A percentile compares a stretch with the other conserved stretches of the same genome.
Evolutionary conservation across 1,140 invertebrate genomes (phyloP).

Genomic region (Calliopsis andreniformis): DNA sequence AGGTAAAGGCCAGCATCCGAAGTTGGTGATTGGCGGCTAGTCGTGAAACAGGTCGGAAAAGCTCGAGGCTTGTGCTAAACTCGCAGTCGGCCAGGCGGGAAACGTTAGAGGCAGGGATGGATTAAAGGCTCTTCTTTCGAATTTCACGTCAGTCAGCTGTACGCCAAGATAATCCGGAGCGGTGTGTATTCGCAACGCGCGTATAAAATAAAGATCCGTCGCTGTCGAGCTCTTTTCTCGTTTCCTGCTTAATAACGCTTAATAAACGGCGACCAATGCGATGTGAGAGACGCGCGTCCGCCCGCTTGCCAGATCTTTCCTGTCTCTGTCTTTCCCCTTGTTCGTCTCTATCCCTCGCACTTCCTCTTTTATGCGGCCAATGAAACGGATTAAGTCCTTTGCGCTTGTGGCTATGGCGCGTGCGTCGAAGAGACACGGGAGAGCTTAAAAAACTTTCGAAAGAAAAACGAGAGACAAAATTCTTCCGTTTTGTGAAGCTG

Average conservation of each 20-base stretch:
- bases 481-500: background rate
- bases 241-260: slow-evolving; percentile 74
- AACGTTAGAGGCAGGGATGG: slow-evolving; percentile 56
- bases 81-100: slow-evolving; percentile 45
- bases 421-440: slow-evolving; percentile 7
- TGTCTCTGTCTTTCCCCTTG: background rate
- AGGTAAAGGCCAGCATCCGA: slow-evolving; percentile 34
- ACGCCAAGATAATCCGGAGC: slow-evolving; percentile 72
- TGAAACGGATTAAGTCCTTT: slow-evolving; percentile 67
- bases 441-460: background rate
- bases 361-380: slow-evolving; percentile 62
- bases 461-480: slow-evolving; percentile 25
- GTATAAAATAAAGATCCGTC: slow-evolving; percentile 76
- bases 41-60: slow-evolving; percentile 54
- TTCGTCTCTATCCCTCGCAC: background rate
- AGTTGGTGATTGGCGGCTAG: slow-evolving; percentile 59
- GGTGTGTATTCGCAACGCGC: slow-evolving; percentile 71
- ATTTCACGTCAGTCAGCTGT: slow-evolving; percentile 76
- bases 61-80: slow-evolving; percentile 35
- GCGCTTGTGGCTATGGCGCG: slow-evolving; percentile 40
- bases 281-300: slow-evolving; percentile 40
- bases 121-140: slow-evolving; percentile 79
- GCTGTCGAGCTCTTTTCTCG: slow-evolving; percentile 56
- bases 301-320: background rate
- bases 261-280: slow-evolving; percentile 69